These are phyloP conservation scores for Mormyrops attenuatus DNA, from an alignment of 2,797 vertebrate genomes.

Conservation along the genomic window DNA sequence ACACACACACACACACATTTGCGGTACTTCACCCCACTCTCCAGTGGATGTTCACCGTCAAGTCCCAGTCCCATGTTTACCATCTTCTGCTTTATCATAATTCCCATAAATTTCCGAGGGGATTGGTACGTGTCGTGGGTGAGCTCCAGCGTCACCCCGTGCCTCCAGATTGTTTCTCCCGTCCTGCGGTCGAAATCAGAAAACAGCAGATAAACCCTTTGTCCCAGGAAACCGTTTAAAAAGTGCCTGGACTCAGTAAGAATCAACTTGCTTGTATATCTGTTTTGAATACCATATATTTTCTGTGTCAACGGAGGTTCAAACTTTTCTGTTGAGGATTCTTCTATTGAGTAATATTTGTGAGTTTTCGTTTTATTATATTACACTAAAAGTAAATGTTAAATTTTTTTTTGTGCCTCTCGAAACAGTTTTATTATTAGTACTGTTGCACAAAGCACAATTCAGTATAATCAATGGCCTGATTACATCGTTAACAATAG, in stretches of 20 bases:
- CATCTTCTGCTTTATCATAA: neutral
- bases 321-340: neutral
- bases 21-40: neutral
- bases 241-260: neutral
- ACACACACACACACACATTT: neutral
- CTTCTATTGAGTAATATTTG: neutral
- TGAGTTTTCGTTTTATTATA: neutral
- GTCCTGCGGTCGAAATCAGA: no score
- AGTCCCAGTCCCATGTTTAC: neutral
- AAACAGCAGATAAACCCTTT: neutral
- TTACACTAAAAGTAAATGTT: neutral
- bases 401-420: neutral
- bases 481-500: neutral
- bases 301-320: neutral
- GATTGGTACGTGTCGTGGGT: no score
- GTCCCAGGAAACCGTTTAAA: neutral
- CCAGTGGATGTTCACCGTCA: neutral
- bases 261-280: neutral
- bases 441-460: neutral
- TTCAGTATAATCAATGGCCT: constrained; percentile 5
- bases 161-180: neutral
- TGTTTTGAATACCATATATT: neutral
- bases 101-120: neutral
- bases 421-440: neutral
- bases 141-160: neutral